Evolutionary conservation across 2,888 invertebrate species (phyloP), one percentile per base, ranked within the genome.

Genomic region (Diarsia mendica): DNA sequence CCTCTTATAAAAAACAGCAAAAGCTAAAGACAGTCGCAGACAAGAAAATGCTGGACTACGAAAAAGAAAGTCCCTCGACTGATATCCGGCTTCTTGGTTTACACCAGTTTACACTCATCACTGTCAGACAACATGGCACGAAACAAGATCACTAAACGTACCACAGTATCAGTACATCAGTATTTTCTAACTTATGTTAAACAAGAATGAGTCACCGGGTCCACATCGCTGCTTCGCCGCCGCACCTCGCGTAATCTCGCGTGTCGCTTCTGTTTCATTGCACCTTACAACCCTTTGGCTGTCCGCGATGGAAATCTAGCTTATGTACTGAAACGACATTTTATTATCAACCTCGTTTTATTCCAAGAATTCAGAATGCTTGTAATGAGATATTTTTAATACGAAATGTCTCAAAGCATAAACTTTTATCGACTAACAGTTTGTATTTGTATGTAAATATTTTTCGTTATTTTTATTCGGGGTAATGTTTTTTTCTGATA

Each of bases 261-360:
- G 23, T 75, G 71, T 58, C 71, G 44, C 64, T 64, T 71, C 66
- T 78, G 60, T 78, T 64, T 23, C 71, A 64, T 46, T 67, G 33
- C 48, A 72, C 51, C 23, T 39, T 63, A 58, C 63, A 77, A 66
- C 68, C 75, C 73, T 80, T 65, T 51, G 67, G 46, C 55, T 53
- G n/a, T n/a, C 72, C 66, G 66, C 69, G 85, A 87, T 83, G 61
- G 49, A 64, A 75, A 84, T 80, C 79, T 71, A 60, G 70, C 44
- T 60, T 60, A 67, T 51, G 13, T 49, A 28, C 70, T 69, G 48
- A 55, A 83, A 69, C 15, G n/a, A 75, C 75, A 60, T 79, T 84
- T 74, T 71, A 80, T 51, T 67, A 70, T 75, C 64, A 13, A 67
- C 20, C 48, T 60, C 9, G 18, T 67, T 70, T 67, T 63, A 28